These are phyloP conservation scores for Pterois miles DNA, from an alignment of 2,797 vertebrate species.

Conservation along the genomic window DNA sequence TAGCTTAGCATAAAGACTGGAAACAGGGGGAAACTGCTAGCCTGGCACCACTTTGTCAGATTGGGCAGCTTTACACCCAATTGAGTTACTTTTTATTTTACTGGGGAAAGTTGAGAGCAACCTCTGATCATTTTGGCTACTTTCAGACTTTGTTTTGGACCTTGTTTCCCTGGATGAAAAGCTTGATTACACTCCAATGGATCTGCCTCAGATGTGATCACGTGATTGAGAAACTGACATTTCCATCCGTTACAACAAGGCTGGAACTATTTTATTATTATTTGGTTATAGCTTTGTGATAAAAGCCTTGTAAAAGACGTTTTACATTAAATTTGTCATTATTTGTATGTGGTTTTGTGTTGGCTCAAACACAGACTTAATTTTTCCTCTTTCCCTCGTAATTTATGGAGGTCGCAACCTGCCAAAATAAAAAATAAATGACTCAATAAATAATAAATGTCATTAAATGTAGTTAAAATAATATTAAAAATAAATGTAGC, in stretches of 20 bases:
- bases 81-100: neutral
- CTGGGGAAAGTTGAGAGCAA: neutral
- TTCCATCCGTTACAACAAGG: neutral
- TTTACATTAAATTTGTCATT: neutral
- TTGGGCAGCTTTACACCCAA: neutral
- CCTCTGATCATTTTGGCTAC: neutral
- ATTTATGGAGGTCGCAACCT: too few relatives aligned
- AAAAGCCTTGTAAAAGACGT: neutral
- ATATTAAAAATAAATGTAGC: too few relatives aligned
- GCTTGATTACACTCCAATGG: too few relatives aligned
- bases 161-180: neutral
- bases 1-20: constrained; percentile 12
- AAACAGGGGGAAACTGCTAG: neutral
- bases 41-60: neutral
- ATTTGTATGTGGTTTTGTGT: neutral
- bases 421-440: too few relatives aligned
- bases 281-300: neutral
- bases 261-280: neutral
- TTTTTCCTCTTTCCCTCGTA: neutral
- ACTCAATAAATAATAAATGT: too few relatives aligned
- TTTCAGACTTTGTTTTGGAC: neutral
- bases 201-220: neutral
- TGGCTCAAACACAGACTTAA: neutral
- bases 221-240: neutral
- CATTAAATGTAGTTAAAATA: too few relatives aligned